These are phyloP conservation scores for Pasiphila rectangulata DNA, from an alignment of 2,888 invertebrate genomes.

Conservation along the genomic window DNA sequence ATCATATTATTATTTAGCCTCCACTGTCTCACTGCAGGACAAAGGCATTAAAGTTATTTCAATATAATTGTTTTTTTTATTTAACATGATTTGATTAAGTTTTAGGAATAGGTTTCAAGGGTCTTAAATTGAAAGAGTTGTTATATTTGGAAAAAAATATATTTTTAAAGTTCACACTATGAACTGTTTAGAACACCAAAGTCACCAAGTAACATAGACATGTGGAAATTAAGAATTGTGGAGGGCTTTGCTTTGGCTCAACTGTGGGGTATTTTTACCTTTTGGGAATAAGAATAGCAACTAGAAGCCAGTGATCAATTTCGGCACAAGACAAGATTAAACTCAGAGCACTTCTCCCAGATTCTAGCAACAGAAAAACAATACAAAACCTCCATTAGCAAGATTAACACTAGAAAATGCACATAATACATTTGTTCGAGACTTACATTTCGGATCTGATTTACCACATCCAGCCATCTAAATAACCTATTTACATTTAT, in stretches of 20 bases:
- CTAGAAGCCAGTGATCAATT: not conserved
- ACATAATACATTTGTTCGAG: constrained; percentile 40
- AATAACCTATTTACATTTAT: constrained; percentile 48
- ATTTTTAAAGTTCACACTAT: constrained; percentile 61
- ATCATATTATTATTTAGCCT: too few species aligned
- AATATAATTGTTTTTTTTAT: too few species aligned
- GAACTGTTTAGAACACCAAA: constrained; percentile 58
- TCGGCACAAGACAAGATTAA: not conserved
- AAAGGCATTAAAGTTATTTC: too few species aligned
- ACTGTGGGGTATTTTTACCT: not conserved
- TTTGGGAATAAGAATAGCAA: constrained; percentile 6
- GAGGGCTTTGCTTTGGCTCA: not conserved
- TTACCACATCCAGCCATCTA: constrained; percentile 32
- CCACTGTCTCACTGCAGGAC: too few species aligned
- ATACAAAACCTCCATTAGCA: constrained; percentile 23
- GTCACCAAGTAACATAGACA: constrained; percentile 54
- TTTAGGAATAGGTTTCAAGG: too few species aligned
- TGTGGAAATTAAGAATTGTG: constrained; percentile 43
- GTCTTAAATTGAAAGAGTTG: not conserved
- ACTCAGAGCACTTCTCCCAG: not conserved
- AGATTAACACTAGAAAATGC: constrained; percentile 32
- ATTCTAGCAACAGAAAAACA: constrained; percentile 2
- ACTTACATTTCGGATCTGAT: constrained; percentile 32
- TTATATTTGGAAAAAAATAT: constrained; percentile 59
- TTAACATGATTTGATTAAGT: too few species aligned